phyloP scores from a whole-genome alignment of 2,113 vertebrate species.

The Suricata suricatta region DNA sequence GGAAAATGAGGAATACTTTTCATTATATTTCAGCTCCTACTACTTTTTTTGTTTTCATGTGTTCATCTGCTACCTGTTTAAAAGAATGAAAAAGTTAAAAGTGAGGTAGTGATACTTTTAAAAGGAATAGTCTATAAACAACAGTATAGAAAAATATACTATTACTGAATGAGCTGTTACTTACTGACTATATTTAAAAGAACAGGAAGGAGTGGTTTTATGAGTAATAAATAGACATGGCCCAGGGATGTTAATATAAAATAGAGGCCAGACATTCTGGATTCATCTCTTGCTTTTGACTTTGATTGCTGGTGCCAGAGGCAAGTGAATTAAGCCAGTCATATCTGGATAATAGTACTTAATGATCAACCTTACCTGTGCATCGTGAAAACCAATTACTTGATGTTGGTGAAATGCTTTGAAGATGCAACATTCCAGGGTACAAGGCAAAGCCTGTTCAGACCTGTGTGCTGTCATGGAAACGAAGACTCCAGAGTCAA shows the following conservation, averaged over 20 bases:
- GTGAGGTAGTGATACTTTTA: neutral
- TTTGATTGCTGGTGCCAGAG: neutral
- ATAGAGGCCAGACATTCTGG: neutral
- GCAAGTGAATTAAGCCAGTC: slow-evolving; percentile 36
- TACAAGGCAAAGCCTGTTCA: neutral
- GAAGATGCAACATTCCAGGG: slow-evolving; percentile 7
- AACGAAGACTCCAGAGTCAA: neutral
- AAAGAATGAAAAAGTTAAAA: slow-evolving; percentile 25
- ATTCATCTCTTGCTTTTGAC: slow-evolving; percentile 22
- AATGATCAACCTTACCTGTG: slow-evolving; percentile 22
- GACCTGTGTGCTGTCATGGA: slow-evolving; percentile 30
- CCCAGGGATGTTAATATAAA: neutral
- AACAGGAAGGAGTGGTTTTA: neutral
- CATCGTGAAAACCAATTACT: slow-evolving; percentile 23
- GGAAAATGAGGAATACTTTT: neutral
- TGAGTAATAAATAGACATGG: neutral
- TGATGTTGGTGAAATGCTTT: slow-evolving; percentile 37
- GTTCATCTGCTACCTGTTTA: slow-evolving; percentile 18
- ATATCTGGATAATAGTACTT: slow-evolving; percentile 26
- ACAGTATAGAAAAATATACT: neutral
- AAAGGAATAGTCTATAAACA: neutral
- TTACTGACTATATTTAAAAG: neutral
- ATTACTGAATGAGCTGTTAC: neutral
- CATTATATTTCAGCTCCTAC: neutral
- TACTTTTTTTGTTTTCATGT: neutral